Evolutionary conservation across 2,113 vertebrate genomes (phyloP).

Genomic region (Pseudolaguvia tuberculata): DNA sequence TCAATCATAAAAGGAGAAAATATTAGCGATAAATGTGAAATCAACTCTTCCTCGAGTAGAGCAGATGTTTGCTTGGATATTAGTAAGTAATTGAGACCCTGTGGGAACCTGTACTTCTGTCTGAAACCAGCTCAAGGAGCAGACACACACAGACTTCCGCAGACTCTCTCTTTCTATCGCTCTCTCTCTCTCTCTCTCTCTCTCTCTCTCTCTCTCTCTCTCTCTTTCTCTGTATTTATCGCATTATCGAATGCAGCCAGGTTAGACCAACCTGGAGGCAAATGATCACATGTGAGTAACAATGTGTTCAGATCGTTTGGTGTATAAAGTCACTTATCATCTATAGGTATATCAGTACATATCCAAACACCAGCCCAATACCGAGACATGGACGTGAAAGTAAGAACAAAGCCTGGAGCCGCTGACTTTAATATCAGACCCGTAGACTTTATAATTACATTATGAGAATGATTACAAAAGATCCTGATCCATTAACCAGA

Average conservation of each 20-base stretch:
- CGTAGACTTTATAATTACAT: slow-evolving; percentile 8
- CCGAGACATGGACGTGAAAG: slow-evolving; percentile 7
- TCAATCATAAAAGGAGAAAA: slow-evolving; percentile 33
- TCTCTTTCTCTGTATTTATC: neutral
- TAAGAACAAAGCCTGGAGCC: slow-evolving; percentile 12
- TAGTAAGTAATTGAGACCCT: slow-evolving; percentile 62
- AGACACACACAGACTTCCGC: slow-evolving; percentile 42
- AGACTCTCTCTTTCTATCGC: neutral
- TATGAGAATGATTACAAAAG: slow-evolving; percentile 11
- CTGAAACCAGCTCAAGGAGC: slow-evolving; percentile 61
- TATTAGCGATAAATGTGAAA: slow-evolving; percentile 40
- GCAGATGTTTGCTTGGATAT: slow-evolving; percentile 56
- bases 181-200: too few relatives aligned
- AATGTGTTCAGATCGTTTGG: neutral
- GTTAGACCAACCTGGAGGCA: neutral
- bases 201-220: neutral
- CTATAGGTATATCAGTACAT: neutral
- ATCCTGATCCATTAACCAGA: slow-evolving; percentile 21
- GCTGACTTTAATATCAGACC: slow-evolving; percentile 26
- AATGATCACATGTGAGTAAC: neutral
- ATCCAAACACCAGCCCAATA: neutral
- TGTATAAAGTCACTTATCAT: neutral
- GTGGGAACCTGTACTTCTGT: slow-evolving; percentile 64
- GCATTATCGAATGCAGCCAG: neutral
- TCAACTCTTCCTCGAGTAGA: slow-evolving; percentile 46